Percentiles rank a stretch among this genome's conserved stretches.
Conservation (phyloP, 1,140 invertebrate species). For the Luehdorfia chinensis region DNA sequence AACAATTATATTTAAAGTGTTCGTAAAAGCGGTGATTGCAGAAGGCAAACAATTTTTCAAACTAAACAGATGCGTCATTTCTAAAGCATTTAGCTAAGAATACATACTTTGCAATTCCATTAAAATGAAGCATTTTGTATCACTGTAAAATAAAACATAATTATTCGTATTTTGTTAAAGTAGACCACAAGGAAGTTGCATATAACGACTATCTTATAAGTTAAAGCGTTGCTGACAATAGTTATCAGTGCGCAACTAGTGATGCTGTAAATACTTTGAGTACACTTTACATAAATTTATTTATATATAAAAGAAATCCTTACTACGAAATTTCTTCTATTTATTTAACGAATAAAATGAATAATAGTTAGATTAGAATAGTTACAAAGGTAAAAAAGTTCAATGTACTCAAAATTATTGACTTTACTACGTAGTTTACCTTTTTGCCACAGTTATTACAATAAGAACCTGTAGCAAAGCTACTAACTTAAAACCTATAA, state of each 20-base stretch:
- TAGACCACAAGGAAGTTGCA: slow-evolving; percentile 49
- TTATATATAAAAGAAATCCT: slow-evolving; percentile 43
- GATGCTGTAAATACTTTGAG: slow-evolving; percentile 65
- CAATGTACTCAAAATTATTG: too few species aligned
- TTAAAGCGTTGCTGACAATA: slow-evolving; percentile 60
- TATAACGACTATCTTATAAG: slow-evolving; percentile 70
- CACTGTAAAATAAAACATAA: slow-evolving; percentile 57
- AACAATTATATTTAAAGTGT: neutral
- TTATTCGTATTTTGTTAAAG: slow-evolving; percentile 67
- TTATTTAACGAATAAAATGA: too few species aligned
- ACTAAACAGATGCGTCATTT: slow-evolving; percentile 45
- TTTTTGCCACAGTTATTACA: too few species aligned
- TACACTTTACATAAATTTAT: slow-evolving; percentile 57
- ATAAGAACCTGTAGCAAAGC: too few species aligned
- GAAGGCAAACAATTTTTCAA: slow-evolving; percentile 34
- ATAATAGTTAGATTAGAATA: too few species aligned
- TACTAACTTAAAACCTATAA: too few species aligned
- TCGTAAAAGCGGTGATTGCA: slow-evolving; percentile 3
- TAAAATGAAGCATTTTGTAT: slow-evolving; percentile 62
- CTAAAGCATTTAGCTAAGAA: slow-evolving; percentile 59
- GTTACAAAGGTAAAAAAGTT: too few species aligned
- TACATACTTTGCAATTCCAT: slow-evolving; percentile 61
- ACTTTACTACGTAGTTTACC: too few species aligned
- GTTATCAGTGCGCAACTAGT: slow-evolving; percentile 66
- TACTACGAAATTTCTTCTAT: too few species aligned